phyloP scores from a whole-genome alignment of 2,113 vertebrate genomes.

The Lonchura striata region DNA sequence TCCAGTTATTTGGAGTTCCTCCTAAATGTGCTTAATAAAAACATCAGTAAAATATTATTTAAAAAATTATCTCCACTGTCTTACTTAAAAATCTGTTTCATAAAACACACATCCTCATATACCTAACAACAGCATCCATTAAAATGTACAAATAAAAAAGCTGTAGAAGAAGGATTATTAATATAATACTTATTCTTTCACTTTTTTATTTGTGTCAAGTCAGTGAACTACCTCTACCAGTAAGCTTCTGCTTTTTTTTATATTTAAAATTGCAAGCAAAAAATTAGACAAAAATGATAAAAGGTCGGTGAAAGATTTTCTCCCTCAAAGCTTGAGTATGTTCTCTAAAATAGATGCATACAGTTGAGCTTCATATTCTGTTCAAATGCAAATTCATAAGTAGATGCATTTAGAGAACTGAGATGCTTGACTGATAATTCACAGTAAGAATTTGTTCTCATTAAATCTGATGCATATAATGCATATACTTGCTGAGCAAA shows the following conservation, averaged over 20 bases:
- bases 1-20: neutral
- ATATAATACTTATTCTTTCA: neutral
- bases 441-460: slow-evolving; percentile 14
- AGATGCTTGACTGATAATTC: slow-evolving; percentile 41
- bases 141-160: neutral
- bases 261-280: neutral
- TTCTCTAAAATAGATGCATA: neutral
- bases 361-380: neutral
- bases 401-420: neutral
- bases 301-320: neutral
- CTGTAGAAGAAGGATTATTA: neutral
- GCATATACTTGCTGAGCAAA: neutral
- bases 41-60: neutral
- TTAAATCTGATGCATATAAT: slow-evolving; percentile 1
- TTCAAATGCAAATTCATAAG: slow-evolving; percentile 45
- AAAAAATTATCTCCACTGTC: neutral
- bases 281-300: neutral
- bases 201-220: neutral
- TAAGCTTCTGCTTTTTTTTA: neutral
- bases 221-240: neutral
- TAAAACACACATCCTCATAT: neutral
- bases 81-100: neutral
- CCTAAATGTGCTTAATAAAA: neutral
- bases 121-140: neutral
- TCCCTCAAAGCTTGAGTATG: neutral